Base-by-base conservation (phyloP, 2,888 invertebrate species). In the Abrostola triplasia region DNA sequence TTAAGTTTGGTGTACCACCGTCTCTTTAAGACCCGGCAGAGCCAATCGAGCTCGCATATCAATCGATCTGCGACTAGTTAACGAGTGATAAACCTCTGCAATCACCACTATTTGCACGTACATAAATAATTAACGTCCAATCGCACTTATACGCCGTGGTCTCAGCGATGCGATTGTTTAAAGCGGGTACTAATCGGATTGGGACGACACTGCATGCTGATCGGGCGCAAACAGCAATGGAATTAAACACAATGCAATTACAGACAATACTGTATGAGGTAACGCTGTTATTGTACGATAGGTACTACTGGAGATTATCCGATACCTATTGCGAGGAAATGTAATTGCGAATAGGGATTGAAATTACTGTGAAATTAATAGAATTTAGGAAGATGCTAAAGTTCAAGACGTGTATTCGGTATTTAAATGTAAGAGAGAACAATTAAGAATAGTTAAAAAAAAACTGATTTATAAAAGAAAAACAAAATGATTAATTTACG, bases 181-280 rank as follows among this genome's bases (percentile, higher is more conserved):
- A 80, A 79, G 68, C 81, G 68, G 70, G 69, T 73, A 69, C 76
- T 91, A 92, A 92, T 92, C 89, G 89, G 92, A 91, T 92, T 87
- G 79, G 68, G 59, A 77, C 73, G 76, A 82, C 77, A 72, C 67
- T 69, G 51, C 66, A 68, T 67, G 72, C 73, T 84, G 80, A 84
- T 83, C 83, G 82, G 76, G 75, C 82, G 81, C 82, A 81, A 85
- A 81, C 84, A 80, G 83, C 88, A 90, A 92, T 88, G 81, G 87
- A 83, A 92, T 90, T 86, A 88, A 87, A 85, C 85, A 85, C 88
- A 87, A 90, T 87, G 81, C 87, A 88, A 91, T 91, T 89, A 91
- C 81, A 86, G 83, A 88, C 86, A 88, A 84, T 83, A 81, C 80
- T 75, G 81, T 81, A 77, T 58, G 60, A 67, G 59, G 75, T 81